These are phyloP conservation scores for Neoaliturus tenellus DNA, from an alignment of 2,888 invertebrate species.

Conservation along the genomic window DNA sequence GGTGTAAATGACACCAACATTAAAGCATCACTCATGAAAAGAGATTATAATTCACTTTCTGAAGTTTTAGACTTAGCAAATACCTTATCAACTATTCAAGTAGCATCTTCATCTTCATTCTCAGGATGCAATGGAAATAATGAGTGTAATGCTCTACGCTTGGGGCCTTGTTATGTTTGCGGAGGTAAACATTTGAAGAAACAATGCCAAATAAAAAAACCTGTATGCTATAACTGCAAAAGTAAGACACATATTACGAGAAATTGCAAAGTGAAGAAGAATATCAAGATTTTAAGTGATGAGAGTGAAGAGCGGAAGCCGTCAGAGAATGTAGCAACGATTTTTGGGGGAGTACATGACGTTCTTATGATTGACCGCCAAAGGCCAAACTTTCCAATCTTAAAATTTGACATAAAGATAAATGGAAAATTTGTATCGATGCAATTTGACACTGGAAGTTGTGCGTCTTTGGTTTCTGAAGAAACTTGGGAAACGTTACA, in stretches of 20 bases:
- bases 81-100: background rate
- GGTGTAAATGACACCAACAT: background rate
- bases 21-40: background rate
- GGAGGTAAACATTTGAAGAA: background rate
- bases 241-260: background rate
- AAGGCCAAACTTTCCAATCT: background rate
- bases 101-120: too few relatives aligned
- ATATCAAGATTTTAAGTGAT: background rate
- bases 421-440: background rate
- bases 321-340: background rate
- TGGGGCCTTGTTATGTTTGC: background rate
- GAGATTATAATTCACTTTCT: background rate
- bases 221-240: background rate
- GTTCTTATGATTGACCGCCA: background rate
- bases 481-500: background rate
- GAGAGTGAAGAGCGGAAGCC: background rate
- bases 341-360: background rate
- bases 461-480: background rate
- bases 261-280: background rate
- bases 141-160: background rate
- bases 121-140: too few relatives aligned
- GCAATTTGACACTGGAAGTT: conserved; percentile 15
- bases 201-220: conserved; percentile 8
- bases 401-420: background rate
- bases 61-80: background rate